Conservation (phyloP, 2,888 invertebrate genomes). For the Altica lythri region DNA sequence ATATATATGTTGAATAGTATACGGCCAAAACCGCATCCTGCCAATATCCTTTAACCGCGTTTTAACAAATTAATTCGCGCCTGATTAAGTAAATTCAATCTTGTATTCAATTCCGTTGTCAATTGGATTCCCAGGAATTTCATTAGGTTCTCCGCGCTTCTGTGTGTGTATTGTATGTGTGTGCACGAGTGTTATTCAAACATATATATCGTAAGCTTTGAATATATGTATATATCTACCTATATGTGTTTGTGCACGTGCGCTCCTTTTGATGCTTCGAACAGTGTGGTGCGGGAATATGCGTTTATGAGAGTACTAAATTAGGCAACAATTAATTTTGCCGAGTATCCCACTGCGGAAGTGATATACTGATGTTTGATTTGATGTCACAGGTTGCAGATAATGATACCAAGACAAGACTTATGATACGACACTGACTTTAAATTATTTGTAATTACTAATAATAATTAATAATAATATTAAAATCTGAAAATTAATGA, state of each 20-base stretch:
- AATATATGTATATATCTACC: neutral
- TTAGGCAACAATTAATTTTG: slow-evolving; percentile 10
- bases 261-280: slow-evolving; percentile 7
- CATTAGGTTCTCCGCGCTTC: slow-evolving; percentile 22
- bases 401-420: no score
- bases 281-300: no score
- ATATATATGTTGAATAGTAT: no score
- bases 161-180: slow-evolving; percentile 20
- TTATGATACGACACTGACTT: no score
- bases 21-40: slow-evolving; percentile 6
- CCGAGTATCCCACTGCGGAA: slow-evolving; percentile 3
- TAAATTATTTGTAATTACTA: no score
- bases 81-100: slow-evolving; percentile 36
- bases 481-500: no score
- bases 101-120: slow-evolving; percentile 33
- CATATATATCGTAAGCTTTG: slow-evolving; percentile 6
- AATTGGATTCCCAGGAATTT: slow-evolving; percentile 31
- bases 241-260: neutral
- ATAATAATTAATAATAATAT: no score
- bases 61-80: slow-evolving; percentile 35
- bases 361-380: slow-evolving; percentile 9
- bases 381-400: neutral
- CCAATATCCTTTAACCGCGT: slow-evolving; percentile 24
- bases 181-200: slow-evolving; percentile 19
- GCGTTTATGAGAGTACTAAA: slow-evolving; percentile 11